Evolutionary conservation across 1,140 invertebrate species (phyloP), one percentile per base, ranked within the genome.

Genomic region (Musca vetustissima): DNA sequence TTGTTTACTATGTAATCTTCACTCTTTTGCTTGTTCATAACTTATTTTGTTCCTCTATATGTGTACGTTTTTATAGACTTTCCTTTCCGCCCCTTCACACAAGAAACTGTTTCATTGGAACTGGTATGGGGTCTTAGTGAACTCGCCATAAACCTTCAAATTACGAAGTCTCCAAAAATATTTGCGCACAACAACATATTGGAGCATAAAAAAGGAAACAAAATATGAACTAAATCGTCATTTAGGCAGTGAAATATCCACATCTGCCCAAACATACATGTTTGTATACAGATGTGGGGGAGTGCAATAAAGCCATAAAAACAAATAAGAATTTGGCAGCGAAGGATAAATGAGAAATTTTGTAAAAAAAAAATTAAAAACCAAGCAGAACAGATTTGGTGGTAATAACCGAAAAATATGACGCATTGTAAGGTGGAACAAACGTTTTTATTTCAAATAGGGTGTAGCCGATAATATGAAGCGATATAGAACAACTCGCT

Each of bases 231-330:
- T 59, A 32, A 59, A 59, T 25, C 24, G 55, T n/a, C 55, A 59
- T 59, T 28, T n/a, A 59, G n/a, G 32, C 14, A 28, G 13, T 28
- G 15, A 19, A 52, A 19, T 22, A 52, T 7, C n/a, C 49, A 52
- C 4, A 52, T 9, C 49, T 7, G 19, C 49, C 49, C 4, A 28
- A 28, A 28, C 28, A 3, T 4, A 28, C 49, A 19, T 6, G 21
- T 49, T n/a, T 21, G 14, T 32, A 28, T 15, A 28, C 14, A n/a
- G 25, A 32, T 32, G 25, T 32, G 36, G 6, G 36, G 36, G 55
- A 59, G 25, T 17, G 24, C 25, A 59, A 59, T 59, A 59, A 28
- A 59, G 55, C 17, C 55, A n/a, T 59, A 59, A 59, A 59, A 59
- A 28, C 36, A 43, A 43, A 43, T 43, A 43, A 43, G 36, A 43